These are phyloP conservation scores for Montipora sp. DNA, from an alignment of 64 coral and sea anemone species.

Conservation along the genomic window DNA sequence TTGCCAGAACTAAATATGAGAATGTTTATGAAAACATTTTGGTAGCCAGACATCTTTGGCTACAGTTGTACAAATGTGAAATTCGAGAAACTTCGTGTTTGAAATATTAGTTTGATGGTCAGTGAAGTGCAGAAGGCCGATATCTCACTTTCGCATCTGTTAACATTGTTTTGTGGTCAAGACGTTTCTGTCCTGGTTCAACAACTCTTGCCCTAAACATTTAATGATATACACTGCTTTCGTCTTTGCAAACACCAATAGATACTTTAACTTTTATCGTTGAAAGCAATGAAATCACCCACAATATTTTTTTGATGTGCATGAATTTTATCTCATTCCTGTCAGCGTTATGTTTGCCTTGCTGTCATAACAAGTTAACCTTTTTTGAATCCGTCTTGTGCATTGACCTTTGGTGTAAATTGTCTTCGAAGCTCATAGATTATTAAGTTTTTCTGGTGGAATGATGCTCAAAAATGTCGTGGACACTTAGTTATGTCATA, in stretches of 20 bases:
- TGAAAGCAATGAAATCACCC: neutral
- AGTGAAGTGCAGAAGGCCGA: neutral
- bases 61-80: neutral
- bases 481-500: neutral
- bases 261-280: neutral
- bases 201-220: neutral
- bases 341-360: neutral
- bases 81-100: constrained; percentile 8
- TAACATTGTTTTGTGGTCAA: neutral
- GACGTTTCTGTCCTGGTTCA: neutral
- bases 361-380: constrained; percentile 10
- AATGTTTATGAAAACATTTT: no score
- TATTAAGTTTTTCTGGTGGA: neutral
- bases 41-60: no score
- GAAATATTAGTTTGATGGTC: neutral
- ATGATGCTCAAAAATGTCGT: neutral
- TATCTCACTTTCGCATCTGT: neutral
- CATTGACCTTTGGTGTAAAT: constrained; percentile 16
- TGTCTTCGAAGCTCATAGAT: no score
- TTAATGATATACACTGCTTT: no score
- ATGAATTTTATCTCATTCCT: constrained; percentile 7
- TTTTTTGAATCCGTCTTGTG: neutral
- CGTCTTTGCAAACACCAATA: no score
- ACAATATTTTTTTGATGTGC: neutral
- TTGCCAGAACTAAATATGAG: no score